phyloP scores from a whole-genome alignment of 2,888 invertebrate species.

The Vanessa cardui region DNA sequence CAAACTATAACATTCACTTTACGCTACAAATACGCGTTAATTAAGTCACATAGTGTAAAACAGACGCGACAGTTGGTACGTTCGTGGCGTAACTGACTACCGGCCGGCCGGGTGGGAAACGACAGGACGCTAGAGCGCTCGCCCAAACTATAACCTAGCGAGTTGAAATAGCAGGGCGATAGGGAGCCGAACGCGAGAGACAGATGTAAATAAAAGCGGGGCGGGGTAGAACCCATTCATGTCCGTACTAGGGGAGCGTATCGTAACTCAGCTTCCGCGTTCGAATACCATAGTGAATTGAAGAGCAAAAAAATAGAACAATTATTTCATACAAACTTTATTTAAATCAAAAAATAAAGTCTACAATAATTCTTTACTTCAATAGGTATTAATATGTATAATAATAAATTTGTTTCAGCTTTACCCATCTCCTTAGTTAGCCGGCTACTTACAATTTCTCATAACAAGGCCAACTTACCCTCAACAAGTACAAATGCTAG shows the following conservation, averaged over 20 bases:
- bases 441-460: slow-evolving; percentile 38
- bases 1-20: slow-evolving; percentile 22
- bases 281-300: slow-evolving; percentile 45
- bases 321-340: slow-evolving; percentile 81
- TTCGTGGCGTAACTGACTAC: slow-evolving; percentile 68
- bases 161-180: slow-evolving; percentile 69
- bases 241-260: slow-evolving; percentile 50
- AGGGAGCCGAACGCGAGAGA: slow-evolving; percentile 51
- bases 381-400: slow-evolving; percentile 69
- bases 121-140: slow-evolving; percentile 67
- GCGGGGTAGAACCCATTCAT: slow-evolving; percentile 72
- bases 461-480: slow-evolving; percentile 59
- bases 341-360: slow-evolving; percentile 83
- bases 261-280: slow-evolving; percentile 66
- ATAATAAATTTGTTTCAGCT: slow-evolving; percentile 72
- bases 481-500: slow-evolving; percentile 45
- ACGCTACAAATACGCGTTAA: slow-evolving; percentile 24
- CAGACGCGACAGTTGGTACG: slow-evolving; percentile 66
- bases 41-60: slow-evolving; percentile 37
- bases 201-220: slow-evolving; percentile 58
- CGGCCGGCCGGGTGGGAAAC: slow-evolving; percentile 49
- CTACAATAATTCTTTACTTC: slow-evolving; percentile 76
- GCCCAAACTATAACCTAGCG: slow-evolving; percentile 77
- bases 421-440: slow-evolving; percentile 47
- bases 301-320: slow-evolving; percentile 41